Percentiles rank a stretch among this genome's conserved stretches.
phyloP scores from a whole-genome alignment of 2,113 vertebrate genomes.

The Colaptes auratus region DNA sequence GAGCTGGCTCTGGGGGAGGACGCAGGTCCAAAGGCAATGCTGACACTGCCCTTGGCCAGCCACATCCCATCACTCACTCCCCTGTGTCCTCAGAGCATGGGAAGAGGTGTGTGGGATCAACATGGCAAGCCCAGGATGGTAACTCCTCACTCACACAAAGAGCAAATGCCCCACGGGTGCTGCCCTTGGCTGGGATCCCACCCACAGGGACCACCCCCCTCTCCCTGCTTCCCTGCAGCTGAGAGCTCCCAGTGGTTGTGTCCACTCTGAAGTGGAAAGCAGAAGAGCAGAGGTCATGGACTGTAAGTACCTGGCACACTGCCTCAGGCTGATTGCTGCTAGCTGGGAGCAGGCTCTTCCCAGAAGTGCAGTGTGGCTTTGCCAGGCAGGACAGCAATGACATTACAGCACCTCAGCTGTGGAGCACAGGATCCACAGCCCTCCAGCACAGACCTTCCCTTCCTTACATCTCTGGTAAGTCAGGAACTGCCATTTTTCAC shows the following conservation, averaged over 20 bases:
- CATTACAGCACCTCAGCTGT: not conserved
- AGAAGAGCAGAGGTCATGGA: not conserved
- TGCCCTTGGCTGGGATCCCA: not conserved
- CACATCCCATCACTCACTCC: rapidly evolving
- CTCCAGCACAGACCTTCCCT: not conserved
- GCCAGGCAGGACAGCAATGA: not conserved
- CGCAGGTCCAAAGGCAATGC: rapidly evolving
- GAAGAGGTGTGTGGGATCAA: not conserved
- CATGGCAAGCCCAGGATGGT: rapidly evolving
- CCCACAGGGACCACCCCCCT: not conserved
- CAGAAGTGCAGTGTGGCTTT: not conserved
- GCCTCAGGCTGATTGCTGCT: not conserved
- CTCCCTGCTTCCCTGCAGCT: not conserved
- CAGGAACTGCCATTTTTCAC: not conserved
- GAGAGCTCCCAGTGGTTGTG: not conserved
- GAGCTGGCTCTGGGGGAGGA: not conserved
- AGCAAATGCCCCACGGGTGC: not conserved
- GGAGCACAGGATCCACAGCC: rapidly evolving
- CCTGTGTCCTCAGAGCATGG: not conserved
- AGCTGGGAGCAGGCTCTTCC: not conserved
- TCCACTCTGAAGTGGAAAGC: not conserved
- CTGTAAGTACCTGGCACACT: not conserved
- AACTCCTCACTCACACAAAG: not conserved
- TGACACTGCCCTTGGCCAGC: not conserved
- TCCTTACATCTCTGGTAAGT: not conserved